phyloP scores from a whole-genome alignment of 2,888 invertebrate species.

The Mantis religiosa region DNA sequence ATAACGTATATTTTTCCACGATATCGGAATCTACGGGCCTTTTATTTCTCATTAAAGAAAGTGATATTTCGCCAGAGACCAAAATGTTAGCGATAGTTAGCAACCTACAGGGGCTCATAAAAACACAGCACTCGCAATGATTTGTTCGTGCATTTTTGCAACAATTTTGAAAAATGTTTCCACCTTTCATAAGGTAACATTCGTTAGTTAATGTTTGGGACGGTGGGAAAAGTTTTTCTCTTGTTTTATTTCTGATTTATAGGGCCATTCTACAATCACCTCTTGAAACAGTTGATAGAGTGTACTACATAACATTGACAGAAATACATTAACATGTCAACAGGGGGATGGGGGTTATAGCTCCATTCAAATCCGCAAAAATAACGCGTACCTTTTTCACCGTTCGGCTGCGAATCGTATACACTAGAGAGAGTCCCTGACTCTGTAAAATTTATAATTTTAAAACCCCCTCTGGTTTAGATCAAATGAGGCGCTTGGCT shows the following conservation, averaged over 20 bases:
- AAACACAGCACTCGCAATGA: not conserved
- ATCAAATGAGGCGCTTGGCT: not conserved
- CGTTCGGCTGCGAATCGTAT: not conserved
- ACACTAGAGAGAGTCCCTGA: not conserved
- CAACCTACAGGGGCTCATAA: not conserved
- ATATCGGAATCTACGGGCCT: not conserved
- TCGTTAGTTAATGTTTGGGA: constrained; percentile 18
- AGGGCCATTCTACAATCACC: constrained; percentile 14
- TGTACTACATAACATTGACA: constrained; percentile 15
- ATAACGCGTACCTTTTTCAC: not conserved
- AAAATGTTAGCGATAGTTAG: not conserved
- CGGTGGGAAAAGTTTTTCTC: not conserved
- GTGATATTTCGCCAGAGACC: not conserved
- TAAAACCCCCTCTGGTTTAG: not conserved
- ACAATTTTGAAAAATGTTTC: constrained; percentile 11
- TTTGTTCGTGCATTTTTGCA: constrained; percentile 5
- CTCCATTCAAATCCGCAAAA: constrained; percentile 1
- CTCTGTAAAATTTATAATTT: not conserved
- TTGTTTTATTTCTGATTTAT: constrained; percentile 6
- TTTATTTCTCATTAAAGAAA: not conserved
- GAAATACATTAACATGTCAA: constrained; percentile 14
- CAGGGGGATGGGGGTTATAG: not conserved
- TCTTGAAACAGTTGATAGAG: constrained; percentile 15
- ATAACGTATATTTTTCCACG: not conserved
- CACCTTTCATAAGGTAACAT: constrained; percentile 10